These are phyloP conservation scores for Spisula subtruncata DNA, from an alignment of 2,888 invertebrate species.

Conservation along the genomic window DNA sequence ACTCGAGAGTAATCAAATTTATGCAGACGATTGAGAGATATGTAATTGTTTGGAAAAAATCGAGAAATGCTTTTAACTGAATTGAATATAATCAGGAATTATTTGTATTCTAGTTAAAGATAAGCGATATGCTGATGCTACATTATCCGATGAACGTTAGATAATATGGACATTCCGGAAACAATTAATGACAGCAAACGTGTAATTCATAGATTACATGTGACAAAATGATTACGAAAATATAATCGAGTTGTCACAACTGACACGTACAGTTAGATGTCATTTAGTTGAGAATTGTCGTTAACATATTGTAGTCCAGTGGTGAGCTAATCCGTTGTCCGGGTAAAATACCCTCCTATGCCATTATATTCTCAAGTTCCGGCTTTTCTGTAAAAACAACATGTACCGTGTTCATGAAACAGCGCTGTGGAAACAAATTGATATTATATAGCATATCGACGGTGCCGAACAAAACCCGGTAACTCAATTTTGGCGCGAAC, in stretches of 20 bases:
- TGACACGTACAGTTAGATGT: background rate
- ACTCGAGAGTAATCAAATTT: conserved; percentile 1
- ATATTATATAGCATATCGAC: no score
- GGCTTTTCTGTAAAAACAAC: no score
- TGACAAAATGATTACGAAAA: background rate
- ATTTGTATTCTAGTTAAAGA: background rate
- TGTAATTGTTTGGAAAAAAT: background rate
- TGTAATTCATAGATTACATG: background rate
- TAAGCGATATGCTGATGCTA: background rate
- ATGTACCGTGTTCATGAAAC: no score
- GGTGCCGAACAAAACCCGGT: no score
- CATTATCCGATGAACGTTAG: background rate
- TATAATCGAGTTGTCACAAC: background rate
- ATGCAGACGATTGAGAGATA: conserved; percentile 7
- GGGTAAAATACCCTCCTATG: no score
- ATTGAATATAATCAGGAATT: background rate
- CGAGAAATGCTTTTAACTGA: conserved; percentile 8
- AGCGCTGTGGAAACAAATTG: no score
- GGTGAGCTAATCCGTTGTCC: no score
- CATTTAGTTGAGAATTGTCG: no score
- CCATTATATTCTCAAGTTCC: no score
- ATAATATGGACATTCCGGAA: background rate
- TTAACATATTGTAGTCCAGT: no score
- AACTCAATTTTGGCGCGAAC: no score
- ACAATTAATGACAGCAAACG: background rate